Evolutionary conservation across 2,113 vertebrate species (phyloP), one percentile per base, ranked within the genome.

Genomic region (Gasterosteus nipponicus): DNA sequence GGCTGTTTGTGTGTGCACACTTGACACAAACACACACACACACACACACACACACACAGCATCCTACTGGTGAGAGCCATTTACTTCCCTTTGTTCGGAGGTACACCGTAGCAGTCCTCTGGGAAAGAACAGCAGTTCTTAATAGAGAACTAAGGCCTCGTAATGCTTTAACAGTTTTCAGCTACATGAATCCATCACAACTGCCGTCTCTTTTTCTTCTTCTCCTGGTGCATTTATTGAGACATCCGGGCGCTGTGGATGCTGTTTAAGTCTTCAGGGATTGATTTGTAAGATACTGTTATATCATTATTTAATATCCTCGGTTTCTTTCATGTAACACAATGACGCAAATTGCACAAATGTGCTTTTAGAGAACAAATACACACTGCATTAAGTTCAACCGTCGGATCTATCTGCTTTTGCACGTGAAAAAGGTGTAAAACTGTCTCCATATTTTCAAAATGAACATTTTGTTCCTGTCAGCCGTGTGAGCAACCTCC

Each of bases 41-140:
- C 62, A 59, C 22, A 42, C 35, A 53, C 46, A 18, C 53, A n/a
- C 11, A 18, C 47, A 54, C 19, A 62, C 39, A 39, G 12, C 31
- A 5, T 77, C 83, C 35, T 42, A 12, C 80, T 73, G 79, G 81
- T 87, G 80, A 60, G 64, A 85, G 68, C 38, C 75, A 56, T 86
- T 91, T 87, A 73, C 83, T 77, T 86, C 46, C 66, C 64, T 88
- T 87, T 86, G 81, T 87, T 87, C 59, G 77, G 80, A 58, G 81
- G 64, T 72, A 68, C 66, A 82, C 59, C 51, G 58, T 62, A 65
- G 69, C 53, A 57, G 63, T 75, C 81, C 76, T 87, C 31, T 8
- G 84, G 89, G 72, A 80, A 33, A 49, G 35, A 16, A 29, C 42
- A 82, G 64, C 29, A 38, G 18, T 39, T 83, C 71, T 59, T 75